phyloP scores from a whole-genome alignment of 2,888 invertebrate species.

The Lydus trimaculatus region DNA sequence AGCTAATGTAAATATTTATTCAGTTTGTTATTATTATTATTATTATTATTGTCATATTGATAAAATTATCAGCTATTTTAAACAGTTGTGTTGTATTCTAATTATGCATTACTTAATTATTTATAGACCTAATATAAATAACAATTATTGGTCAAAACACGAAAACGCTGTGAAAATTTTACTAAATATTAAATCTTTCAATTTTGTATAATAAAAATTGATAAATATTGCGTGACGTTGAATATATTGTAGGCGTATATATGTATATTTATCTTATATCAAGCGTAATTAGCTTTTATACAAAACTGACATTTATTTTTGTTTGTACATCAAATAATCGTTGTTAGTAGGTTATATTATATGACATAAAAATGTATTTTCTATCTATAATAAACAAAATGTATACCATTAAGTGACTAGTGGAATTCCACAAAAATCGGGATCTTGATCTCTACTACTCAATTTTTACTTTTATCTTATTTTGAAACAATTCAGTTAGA shows the following conservation, averaged over 20 bases:
- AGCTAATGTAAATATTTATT: conserved; percentile 9
- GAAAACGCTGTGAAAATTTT: too few species aligned
- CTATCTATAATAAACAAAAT: not conserved
- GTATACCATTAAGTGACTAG: not conserved
- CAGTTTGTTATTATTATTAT: too few species aligned
- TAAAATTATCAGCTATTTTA: too few species aligned
- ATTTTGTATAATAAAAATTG: not conserved
- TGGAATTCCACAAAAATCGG: not conserved
- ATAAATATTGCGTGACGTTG: not conserved
- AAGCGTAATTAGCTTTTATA: not conserved
- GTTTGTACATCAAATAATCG: not conserved
- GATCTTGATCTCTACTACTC: too few species aligned
- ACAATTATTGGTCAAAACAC: too few species aligned
- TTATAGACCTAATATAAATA: too few species aligned
- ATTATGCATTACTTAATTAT: too few species aligned
- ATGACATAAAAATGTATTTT: not conserved
- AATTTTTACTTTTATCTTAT: too few species aligned
- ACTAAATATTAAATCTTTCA: not conserved
- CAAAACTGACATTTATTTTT: not conserved
- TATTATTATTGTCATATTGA: too few species aligned
- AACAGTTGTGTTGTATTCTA: too few species aligned
- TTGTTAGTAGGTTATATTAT: not conserved
- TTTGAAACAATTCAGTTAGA: too few species aligned
- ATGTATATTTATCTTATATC: not conserved
- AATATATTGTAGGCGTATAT: not conserved